Base-by-base conservation (phyloP, 2,888 invertebrate genomes). In the Lypha dubia region DNA sequence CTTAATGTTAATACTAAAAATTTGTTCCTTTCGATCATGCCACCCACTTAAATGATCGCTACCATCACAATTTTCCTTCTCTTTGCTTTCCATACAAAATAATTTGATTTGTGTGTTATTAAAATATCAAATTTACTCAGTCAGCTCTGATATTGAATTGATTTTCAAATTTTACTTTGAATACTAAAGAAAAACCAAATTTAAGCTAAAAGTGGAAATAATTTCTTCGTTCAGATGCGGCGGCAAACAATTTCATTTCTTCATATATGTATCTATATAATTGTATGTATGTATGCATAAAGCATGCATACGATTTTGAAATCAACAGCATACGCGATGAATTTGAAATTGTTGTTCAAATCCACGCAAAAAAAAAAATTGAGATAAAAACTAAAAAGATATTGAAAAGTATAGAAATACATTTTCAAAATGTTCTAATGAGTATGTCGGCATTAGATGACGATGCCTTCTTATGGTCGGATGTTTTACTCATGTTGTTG, bases 351-450 rank as follows among this genome's bases (percentile, higher is more conserved):
- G 13, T 49, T 70, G 13, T 49, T 70, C 15, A 63, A 63, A 44
- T 75, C 44, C 62, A 70, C 56, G 56, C 63, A 44, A 76, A 44
- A n/a, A n/a, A n/a, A n/a, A n/a, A n/a, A 75, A 51, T 67, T 73
- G 67, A 62, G 17, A 58, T 58, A 44, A 56, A 68, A 71, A 41
- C 60, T 20, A 70, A 56, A 53, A 49, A 38, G 35, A 58, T 74
- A 84, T 60, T 75, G 22, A 58, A 79, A 68, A 62, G 41, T 58
- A 73, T 28, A 58, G 46, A 9, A 73, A 73, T 38, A 58, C 24
- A 67, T 80, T 76, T 84, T 71, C 35, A 79, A n/a, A 76, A 76
- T 73, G 32, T 73, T 80, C 67, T 84, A 84, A 80, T 67, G 67
- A 62, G 67, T 53, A 58, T 84, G 76, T 84, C 80, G 80, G 67